Percentiles rank a stretch among this genome's conserved stretches.
Conservation (phyloP, 2,113 vertebrate genomes). For the Indri indri region DNA sequence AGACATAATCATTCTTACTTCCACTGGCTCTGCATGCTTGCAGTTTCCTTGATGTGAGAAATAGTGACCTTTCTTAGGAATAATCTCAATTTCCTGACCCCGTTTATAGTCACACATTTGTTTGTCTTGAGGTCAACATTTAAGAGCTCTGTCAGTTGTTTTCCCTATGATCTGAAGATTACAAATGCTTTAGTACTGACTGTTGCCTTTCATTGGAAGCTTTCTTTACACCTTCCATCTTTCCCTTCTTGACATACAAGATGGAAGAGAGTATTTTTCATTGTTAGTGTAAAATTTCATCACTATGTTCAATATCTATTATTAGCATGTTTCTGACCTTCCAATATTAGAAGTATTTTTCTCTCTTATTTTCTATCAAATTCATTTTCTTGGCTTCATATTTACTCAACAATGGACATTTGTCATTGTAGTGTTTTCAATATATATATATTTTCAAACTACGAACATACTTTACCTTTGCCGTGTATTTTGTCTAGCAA, state of each 20-base stretch:
- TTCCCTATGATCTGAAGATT: not conserved
- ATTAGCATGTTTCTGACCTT: not conserved
- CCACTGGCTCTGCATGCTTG: not conserved
- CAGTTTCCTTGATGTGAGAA: not conserved
- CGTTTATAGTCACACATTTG: not conserved
- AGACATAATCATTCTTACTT: not conserved
- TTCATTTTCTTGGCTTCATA: not conserved
- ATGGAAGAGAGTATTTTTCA: not conserved
- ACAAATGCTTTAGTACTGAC: accelerated
- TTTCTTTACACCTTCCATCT: not conserved
- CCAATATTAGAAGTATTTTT: not conserved
- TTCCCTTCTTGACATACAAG: not conserved
- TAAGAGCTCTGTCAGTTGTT: not conserved
- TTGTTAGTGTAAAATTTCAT: not conserved
- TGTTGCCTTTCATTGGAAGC: not conserved
- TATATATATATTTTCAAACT: not conserved
- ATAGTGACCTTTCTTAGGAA: not conserved
- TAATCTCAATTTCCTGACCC: not conserved
- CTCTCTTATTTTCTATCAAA: not conserved
- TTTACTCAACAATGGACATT: not conserved
- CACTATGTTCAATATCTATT: not conserved
- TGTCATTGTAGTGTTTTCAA: not conserved
- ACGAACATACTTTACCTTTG: not conserved
- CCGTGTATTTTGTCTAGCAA: not conserved
- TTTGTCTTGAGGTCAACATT: not conserved